Base-by-base conservation (phyloP, 1,140 invertebrate species). In the Eulimnadia texana region DNA sequence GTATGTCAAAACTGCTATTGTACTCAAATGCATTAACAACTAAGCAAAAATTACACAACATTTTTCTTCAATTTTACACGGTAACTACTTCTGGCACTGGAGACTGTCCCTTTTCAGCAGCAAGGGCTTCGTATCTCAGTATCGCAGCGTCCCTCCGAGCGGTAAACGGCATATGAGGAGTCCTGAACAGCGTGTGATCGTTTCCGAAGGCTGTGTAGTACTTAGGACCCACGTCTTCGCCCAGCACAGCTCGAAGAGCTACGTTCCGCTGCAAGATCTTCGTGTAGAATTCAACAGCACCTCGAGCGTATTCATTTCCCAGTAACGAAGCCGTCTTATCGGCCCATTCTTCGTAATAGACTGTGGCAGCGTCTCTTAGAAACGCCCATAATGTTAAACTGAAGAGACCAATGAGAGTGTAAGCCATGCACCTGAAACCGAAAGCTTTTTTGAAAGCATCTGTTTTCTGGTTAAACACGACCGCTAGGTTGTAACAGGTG, bases 231-330 rank as follows among this genome's bases (percentile, higher is more conserved):
- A 78, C 70, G 6, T 6, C 16, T 16, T 69, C 66, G 2, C 82
- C 83, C 69, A 88, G 73, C 2, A 90, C 68, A 50, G 73, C 70
- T 65, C 85, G 71, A 16, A 88, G 67, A 0, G 86, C 84, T 63
- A 80, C 78, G 70, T 92, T 90, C 68, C 82, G 79, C 64, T 80
- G 72, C 50, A 88, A 67, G 11, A 81, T 70, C 72, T 88, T 86
- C 28, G 78, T 75, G 70, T 89, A 91, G 72, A 79, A 90, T 68
- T 84, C 81, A 33, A 82, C 74, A 10, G 86, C 88, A 42, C 84
- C 84, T 69, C 82, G 73, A 6, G 82, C 71, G 71, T 83, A 88
- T 28, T 79, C 75, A 23, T 72, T 69, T 25, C 79, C 80, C 53
- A 84, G 66, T 22, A 73, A 66, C 60, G 78, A 76, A 11, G 89